These are phyloP conservation scores for Diplodus sargus DNA, from an alignment of 2,797 vertebrate species.

Conservation along the genomic window DNA sequence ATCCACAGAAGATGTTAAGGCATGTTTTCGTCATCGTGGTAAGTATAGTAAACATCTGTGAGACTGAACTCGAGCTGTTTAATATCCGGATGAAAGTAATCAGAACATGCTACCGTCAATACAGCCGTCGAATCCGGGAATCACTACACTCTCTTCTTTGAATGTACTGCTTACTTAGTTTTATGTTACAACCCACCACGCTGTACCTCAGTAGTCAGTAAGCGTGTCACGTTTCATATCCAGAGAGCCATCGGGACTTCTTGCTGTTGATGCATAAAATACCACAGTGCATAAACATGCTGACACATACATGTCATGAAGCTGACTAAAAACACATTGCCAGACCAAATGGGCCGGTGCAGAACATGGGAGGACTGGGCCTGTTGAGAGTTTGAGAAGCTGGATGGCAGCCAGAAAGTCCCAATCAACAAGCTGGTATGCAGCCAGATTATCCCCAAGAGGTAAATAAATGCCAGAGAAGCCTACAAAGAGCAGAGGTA, in stretches of 20 bases:
- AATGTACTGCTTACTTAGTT: not conserved
- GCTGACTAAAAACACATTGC: constrained; percentile 59
- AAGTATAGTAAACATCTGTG: constrained; percentile 3
- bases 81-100: constrained; percentile 11
- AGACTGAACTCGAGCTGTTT: not conserved
- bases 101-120: not conserved
- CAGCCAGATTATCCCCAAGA: constrained; percentile 62
- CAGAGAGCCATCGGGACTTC: constrained; percentile 24
- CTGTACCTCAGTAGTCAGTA: constrained; percentile 34
- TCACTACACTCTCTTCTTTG: not conserved
- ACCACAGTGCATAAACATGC: constrained; percentile 59
- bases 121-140: not conserved
- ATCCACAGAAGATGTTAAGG: not conserved
- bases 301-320: constrained; percentile 52
- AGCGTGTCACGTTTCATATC: constrained; percentile 39
- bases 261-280: constrained; percentile 39
- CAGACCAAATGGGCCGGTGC: constrained; percentile 29
- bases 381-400: constrained; percentile 34
- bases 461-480: constrained; percentile 66
- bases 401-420: constrained; percentile 64
- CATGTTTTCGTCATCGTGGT: constrained; percentile 5
- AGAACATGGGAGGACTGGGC: constrained; percentile 34
- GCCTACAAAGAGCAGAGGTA: constrained; percentile 33
- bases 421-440: constrained; percentile 68
- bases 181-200: not conserved